phyloP scores from a whole-genome alignment of 2,888 invertebrate species.

The Eurytoma californica region DNA sequence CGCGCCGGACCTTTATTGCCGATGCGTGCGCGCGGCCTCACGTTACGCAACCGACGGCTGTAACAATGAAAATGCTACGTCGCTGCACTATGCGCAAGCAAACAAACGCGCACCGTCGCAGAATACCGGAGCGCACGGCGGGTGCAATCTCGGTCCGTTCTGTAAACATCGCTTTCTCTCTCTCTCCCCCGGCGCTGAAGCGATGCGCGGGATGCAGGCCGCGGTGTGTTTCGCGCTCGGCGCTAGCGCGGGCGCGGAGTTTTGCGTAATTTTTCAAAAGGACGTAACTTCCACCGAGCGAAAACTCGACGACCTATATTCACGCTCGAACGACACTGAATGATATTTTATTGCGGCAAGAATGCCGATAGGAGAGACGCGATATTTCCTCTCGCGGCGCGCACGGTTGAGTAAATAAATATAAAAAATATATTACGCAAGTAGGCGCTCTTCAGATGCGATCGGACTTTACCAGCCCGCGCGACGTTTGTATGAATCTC shows the following conservation, averaged over 20 bases:
- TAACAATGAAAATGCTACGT: conserved; percentile 25
- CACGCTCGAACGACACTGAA: conserved; percentile 41
- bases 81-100: background rate
- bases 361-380: background rate
- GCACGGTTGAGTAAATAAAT: background rate
- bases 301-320: conserved; percentile 34
- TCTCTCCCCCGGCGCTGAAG: background rate
- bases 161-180: conserved; percentile 8
- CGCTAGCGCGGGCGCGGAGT: background rate
- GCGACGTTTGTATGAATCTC: background rate
- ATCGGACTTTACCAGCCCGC: background rate
- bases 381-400: background rate
- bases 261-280: conserved; percentile 50
- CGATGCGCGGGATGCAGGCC: too few relatives aligned
- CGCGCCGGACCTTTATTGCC: conserved; percentile 28
- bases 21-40: conserved; percentile 8
- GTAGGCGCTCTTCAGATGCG: background rate
- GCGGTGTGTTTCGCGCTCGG: background rate
- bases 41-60: conserved; percentile 16
- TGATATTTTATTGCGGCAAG: conserved; percentile 38
- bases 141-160: conserved; percentile 9
- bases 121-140: too few relatives aligned
- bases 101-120: background rate
- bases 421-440: background rate
- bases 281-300: conserved; percentile 3